Conservation (phyloP, 2,797 vertebrate genomes). For the Halcyon smyrnensis region DNA sequence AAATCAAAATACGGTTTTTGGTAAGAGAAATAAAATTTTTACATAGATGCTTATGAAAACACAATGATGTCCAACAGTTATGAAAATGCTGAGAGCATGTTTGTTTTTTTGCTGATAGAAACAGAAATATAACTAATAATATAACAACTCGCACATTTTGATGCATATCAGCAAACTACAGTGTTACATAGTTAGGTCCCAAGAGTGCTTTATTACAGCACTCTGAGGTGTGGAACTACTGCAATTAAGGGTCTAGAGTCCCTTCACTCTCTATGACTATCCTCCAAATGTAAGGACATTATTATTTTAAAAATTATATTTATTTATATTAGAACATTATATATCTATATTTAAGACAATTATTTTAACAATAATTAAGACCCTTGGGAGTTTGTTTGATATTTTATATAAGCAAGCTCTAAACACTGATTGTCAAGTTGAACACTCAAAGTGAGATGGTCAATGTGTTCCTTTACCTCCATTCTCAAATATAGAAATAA, state of each 20-base stretch:
- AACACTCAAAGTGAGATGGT: not conserved
- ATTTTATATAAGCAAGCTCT: not conserved
- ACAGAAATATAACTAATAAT: not conserved
- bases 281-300: not conserved
- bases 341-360: not conserved
- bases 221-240: not conserved
- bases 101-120: not conserved
- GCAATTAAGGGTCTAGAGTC: not conserved
- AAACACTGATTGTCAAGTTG: not conserved
- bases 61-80: not conserved
- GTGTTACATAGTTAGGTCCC: not conserved
- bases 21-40: not conserved
- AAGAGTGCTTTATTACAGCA: not conserved
- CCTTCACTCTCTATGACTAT: not conserved
- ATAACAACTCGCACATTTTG: not conserved
- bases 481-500: not conserved
- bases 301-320: not conserved
- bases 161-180: not conserved
- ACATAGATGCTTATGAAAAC: not conserved
- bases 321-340: not conserved
- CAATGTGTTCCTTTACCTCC: not conserved
- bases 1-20: not conserved
- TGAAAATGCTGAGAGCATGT: not conserved
- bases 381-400: not conserved
- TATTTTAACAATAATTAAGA: not conserved